Percentiles rank a stretch among this genome's conserved stretches.
Conservation (phyloP, 2,113 vertebrate genomes). For the Eulemur rufifrons region DNA sequence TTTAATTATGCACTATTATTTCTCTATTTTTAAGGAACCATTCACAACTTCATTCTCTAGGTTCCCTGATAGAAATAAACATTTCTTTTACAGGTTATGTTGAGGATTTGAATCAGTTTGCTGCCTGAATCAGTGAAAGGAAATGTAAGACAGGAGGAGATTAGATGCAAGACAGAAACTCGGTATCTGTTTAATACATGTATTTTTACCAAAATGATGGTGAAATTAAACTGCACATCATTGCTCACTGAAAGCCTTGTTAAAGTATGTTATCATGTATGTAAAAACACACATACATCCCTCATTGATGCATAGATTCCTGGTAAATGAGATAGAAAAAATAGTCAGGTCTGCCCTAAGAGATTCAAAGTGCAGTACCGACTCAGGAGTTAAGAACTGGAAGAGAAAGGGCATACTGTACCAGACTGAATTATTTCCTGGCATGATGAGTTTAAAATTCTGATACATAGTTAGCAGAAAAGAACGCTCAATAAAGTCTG, state of each 20-base stretch:
- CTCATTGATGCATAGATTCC: neutral
- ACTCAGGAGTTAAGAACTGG: neutral
- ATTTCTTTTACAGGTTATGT: conserved; percentile 52
- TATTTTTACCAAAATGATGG: conserved; percentile 57
- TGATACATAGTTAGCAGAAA: neutral
- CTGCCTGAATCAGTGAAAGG: conserved; percentile 3
- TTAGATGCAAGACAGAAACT: conserved; percentile 17
- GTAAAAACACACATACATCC: neutral
- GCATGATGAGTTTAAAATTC: neutral
- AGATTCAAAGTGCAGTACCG: neutral
- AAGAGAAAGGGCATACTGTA: neutral
- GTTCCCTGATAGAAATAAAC: conserved; percentile 32
- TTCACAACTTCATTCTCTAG: conserved; percentile 1
- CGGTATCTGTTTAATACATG: conserved; percentile 20
- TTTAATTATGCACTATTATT: neutral
- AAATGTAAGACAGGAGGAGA: conserved; percentile 47
- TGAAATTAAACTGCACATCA: neutral
- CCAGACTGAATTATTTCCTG: neutral
- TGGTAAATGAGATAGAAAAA: neutral
- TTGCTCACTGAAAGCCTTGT: neutral
- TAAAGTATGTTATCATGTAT: neutral
- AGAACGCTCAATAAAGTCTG: neutral
- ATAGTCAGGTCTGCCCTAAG: neutral
- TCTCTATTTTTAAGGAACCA: neutral
- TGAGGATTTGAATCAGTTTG: conserved; percentile 55